phyloP scores from a whole-genome alignment of 2,113 vertebrate species.

The Pterophyllum scalare region DNA sequence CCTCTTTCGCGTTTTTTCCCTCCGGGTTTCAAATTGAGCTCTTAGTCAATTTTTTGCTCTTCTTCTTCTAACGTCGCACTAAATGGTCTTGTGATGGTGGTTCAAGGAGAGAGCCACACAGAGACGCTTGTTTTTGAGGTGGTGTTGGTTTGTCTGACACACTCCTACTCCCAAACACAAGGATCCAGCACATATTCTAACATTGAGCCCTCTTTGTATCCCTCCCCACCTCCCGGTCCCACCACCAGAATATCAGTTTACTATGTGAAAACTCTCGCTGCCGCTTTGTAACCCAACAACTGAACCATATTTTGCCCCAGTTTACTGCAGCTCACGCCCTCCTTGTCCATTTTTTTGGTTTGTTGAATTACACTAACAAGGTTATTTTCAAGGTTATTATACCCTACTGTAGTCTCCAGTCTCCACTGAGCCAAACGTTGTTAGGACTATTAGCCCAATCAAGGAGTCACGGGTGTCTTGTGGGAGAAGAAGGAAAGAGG shows the following conservation, averaged over 20 bases:
- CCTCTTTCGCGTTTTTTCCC: neutral
- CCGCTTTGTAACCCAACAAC: neutral
- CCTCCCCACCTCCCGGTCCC: neutral
- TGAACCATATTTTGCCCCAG: neutral
- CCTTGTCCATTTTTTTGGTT: constrained; percentile 44
- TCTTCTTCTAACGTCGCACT: constrained; percentile 23
- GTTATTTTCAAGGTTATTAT: constrained; percentile 64
- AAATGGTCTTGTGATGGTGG: constrained; percentile 58
- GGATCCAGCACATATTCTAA: constrained; percentile 24
- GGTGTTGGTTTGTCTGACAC: constrained; percentile 40
- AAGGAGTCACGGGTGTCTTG: constrained; percentile 59
- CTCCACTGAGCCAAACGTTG: constrained; percentile 47
- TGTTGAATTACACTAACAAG: constrained; percentile 65
- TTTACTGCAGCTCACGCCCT: constrained; percentile 27
- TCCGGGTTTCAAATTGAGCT: constrained; percentile 18
- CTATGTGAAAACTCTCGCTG: neutral
- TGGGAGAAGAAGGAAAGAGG: neutral
- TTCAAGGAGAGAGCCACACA: constrained; percentile 32
- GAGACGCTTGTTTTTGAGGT: constrained; percentile 53
- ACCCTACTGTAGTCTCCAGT: constrained; percentile 38
- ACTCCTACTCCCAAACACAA: constrained; percentile 12
- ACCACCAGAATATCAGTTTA: neutral
- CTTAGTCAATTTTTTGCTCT: constrained; percentile 6
- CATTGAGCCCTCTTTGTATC: constrained; percentile 43
- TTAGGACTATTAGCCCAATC: constrained; percentile 68